Percentiles rank a stretch among this genome's conserved stretches.
phyloP scores from a whole-genome alignment of 2,888 invertebrate genomes.

The Apocheima hispidaria region DNA sequence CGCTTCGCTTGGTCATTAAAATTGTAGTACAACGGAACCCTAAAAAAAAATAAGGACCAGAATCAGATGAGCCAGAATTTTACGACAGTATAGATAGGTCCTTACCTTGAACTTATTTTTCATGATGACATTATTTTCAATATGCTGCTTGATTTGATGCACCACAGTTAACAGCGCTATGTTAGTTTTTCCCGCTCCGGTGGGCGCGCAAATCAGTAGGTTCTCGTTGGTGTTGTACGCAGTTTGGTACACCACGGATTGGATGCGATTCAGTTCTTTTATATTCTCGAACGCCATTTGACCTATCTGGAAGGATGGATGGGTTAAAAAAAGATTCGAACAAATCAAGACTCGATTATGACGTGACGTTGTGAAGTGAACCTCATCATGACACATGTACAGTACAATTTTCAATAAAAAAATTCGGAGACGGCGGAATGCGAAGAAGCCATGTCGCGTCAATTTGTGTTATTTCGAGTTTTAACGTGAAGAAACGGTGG shows the following conservation, averaged over 20 bases:
- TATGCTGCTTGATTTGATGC: conserved; percentile 95
- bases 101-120: conserved; percentile 96
- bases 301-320: conserved; percentile 87
- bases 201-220: conserved; percentile 98
- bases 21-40: no score
- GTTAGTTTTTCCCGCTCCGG: conserved; percentile 99
- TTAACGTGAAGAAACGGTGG: no score
- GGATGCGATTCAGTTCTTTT: conserved; percentile 95
- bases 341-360: no score
- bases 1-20: no score
- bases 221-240: conserved; percentile 99
- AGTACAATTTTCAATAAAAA: no score
- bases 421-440: no score
- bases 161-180: conserved; percentile 97
- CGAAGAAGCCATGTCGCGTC: no score
- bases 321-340: no score
- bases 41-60: no score
- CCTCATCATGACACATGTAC: no score
- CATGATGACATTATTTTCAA: conserved; percentile 92
- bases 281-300: conserved; percentile 95
- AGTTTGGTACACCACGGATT: conserved; percentile 97
- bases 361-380: no score
- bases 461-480: no score
- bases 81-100: not conserved
- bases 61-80: not conserved